Evolutionary conservation across 2,113 vertebrate genomes (phyloP).

Genomic region (Raja brachyura): DNA sequence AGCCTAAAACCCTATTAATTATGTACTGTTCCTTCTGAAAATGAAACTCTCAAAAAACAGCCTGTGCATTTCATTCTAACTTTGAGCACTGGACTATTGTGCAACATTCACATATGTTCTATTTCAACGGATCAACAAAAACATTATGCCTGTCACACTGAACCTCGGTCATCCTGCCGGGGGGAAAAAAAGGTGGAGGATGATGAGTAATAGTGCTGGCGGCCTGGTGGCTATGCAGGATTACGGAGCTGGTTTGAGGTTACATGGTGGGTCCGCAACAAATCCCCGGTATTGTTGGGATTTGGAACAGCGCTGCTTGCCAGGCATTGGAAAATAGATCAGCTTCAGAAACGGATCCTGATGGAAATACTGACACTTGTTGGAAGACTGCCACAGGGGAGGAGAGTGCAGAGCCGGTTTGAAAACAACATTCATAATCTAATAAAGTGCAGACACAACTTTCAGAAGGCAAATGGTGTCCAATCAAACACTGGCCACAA

Average conservation of each 20-base stretch:
- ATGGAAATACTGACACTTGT: conserved; percentile 1
- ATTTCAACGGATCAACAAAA: not conserved
- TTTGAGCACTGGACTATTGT: not conserved
- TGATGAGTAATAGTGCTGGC: not conserved
- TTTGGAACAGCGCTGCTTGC: not conserved
- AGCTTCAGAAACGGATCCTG: not conserved
- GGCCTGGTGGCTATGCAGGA: no score
- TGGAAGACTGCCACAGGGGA: not conserved
- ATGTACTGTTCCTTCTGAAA: not conserved
- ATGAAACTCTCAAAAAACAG: not conserved
- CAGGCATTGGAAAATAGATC: not conserved
- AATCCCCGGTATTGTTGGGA: not conserved
- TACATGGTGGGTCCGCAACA: not conserved
- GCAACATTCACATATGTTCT: not conserved
- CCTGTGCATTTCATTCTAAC: not conserved
- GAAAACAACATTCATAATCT: conserved; percentile 22
- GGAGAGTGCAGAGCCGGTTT: not conserved
- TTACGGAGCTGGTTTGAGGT: not conserved
- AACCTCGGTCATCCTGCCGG: not conserved
- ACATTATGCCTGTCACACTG: not conserved
- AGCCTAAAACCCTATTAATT: not conserved
- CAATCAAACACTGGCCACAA: not conserved
- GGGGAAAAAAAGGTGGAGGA: not conserved
- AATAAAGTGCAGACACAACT: conserved; percentile 16
- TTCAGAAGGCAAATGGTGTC: conserved; percentile 1